Percentiles rank a stretch among this genome's conserved stretches.
Conservation (phyloP, 2,888 invertebrate genomes). For the Galerucella pusilla region DNA sequence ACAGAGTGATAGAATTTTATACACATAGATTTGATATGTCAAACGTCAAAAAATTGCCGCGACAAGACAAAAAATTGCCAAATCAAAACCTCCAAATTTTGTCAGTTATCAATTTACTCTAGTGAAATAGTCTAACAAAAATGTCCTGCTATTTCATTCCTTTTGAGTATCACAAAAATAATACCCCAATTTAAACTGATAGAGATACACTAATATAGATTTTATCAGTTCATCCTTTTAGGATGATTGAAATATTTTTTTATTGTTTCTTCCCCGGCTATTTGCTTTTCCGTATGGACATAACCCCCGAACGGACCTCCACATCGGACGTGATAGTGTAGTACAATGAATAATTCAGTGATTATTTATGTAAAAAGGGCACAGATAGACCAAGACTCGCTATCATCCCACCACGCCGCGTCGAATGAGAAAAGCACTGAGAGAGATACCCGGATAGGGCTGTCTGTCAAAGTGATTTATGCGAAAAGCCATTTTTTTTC, state of each 20-base stretch:
- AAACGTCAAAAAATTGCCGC: no score
- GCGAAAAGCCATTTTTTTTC: constrained; percentile 58
- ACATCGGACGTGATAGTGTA: constrained; percentile 50
- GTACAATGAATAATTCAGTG: constrained; percentile 58
- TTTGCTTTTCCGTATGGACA: constrained; percentile 12
- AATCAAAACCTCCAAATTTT: no score
- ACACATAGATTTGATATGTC: no score
- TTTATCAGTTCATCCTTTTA: background rate
- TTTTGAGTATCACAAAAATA: no score
- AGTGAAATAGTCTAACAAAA: no score
- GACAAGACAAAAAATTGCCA: no score
- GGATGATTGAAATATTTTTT: constrained; percentile 1
- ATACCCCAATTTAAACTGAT: no score
- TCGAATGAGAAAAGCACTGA: constrained; percentile 53
- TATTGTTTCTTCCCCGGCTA: constrained; percentile 5
- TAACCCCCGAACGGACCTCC: constrained; percentile 33
- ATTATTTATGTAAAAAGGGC: constrained; percentile 59
- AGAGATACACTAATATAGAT: no score
- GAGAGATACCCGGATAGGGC: constrained; percentile 57
- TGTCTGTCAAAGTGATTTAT: constrained; percentile 64
- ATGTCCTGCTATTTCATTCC: no score
- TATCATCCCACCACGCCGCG: constrained; percentile 38
- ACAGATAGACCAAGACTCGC: constrained; percentile 53
- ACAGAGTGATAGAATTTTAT: no score
- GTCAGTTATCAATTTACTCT: no score